Base-by-base conservation (phyloP, 2,797 vertebrate species). In the Anabas testudineus region DNA sequence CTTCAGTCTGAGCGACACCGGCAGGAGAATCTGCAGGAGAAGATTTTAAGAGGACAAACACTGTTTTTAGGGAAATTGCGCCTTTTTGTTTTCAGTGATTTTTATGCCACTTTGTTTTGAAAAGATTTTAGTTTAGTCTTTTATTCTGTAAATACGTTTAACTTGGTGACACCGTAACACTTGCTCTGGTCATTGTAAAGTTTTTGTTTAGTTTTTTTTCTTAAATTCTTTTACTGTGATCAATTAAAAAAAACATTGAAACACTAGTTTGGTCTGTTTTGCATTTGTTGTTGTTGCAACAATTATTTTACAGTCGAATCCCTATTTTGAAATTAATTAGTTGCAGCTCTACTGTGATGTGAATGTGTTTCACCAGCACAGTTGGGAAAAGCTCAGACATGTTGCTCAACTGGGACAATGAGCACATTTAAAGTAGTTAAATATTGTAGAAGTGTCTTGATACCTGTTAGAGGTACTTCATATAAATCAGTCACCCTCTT, bases 91-190 rank as follows among this genome's bases (percentile, higher is more conserved):
- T 80, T 69, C 78, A 81, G 71, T 74, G 82, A 70, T 18, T 78
- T 87, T 82, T 46, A 59, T 41, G 82, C 76, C 73, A 83, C 75
- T 85, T 67, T 56, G 62, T 30, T 81, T 19, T 79, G 47, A 49
- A 55, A 42, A 68, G 8, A 67, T 77, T 87, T 87, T 84, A 87
- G 71, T 75, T 53, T 30, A 53, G 67, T 16, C 70, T 90, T 84
- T 88, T 77, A 78, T 87, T 84, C 43, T 91, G 87, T 94, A 94
- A 91, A 95, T 93, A 94, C 80, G 78, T 62, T 77, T 76, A 80
- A 18, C 74, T 76, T 46, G 49, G 79, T 85, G 77, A 54, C 5
- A 15, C 9, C 37, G 3, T 58, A 59, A 77, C 74, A 65, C 81
- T 80, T 73, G 74, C 74, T 73, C 67, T 48, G 56, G 60, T 88